Percentiles rank a stretch among this genome's conserved stretches.
These are phyloP conservation scores for Bryconaethiops microstoma DNA, from an alignment of 2,797 vertebrate genomes.

Conservation along the genomic window DNA sequence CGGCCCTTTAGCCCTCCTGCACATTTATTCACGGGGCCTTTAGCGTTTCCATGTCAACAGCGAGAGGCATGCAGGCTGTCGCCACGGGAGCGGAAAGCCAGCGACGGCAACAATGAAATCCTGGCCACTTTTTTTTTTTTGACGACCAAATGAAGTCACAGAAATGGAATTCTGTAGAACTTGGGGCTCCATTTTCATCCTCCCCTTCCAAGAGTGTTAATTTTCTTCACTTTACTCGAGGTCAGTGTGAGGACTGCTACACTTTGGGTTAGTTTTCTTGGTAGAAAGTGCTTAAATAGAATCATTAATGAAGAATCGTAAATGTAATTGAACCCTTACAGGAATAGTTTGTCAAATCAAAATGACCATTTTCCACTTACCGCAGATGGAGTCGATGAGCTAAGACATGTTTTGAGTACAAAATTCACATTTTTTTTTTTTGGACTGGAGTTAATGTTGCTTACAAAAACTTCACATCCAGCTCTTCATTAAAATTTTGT, in stretches of 20 bases:
- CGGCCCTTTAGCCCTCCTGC: conserved; percentile 59
- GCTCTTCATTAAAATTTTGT: no score
- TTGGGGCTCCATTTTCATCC: not conserved
- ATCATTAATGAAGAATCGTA: not conserved
- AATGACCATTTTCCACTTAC: not conserved
- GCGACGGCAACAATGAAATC: not conserved
- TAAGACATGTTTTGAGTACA: no score
- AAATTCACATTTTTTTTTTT: no score
- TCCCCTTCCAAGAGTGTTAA: not conserved
- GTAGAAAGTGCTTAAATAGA: not conserved
- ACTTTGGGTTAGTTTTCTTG: not conserved
- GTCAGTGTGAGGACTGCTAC: not conserved
- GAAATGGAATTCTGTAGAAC: not conserved
- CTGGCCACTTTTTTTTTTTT: not conserved
- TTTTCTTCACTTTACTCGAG: not conserved
- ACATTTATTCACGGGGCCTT: conserved; percentile 55
- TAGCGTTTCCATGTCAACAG: conserved; percentile 46
- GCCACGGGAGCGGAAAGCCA: not conserved
- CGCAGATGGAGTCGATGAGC: no score
- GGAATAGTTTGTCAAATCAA: not conserved
- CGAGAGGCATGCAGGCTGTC: conserved; percentile 29
- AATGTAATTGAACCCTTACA: not conserved
- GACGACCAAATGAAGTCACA: not conserved
- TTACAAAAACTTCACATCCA: no score
- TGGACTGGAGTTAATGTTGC: no score